A percentile compares a stretch with the other conserved stretches of the same genome.
phyloP scores from a whole-genome alignment of 1,140 invertebrate species.

The Doryteuthis pealeii region DNA sequence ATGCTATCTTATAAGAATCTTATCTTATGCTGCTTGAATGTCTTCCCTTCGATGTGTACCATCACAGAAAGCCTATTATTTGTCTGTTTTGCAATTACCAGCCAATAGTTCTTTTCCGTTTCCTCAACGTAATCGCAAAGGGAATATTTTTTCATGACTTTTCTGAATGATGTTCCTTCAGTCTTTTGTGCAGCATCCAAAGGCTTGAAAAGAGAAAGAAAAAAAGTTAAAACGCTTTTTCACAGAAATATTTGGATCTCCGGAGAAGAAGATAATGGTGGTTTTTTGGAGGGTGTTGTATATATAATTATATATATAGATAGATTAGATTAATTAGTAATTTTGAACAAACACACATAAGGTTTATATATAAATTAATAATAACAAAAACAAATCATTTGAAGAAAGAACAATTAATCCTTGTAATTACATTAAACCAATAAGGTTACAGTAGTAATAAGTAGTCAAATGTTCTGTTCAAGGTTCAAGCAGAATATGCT shows the following conservation, averaged over 20 bases:
- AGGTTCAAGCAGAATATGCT: too few relatives aligned
- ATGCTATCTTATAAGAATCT: too few relatives aligned
- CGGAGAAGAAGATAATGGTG: too few relatives aligned
- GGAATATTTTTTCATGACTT: constrained; percentile 60
- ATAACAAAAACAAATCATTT: background rate
- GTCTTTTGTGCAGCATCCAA: constrained; percentile 83
- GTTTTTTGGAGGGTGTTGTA: too few relatives aligned
- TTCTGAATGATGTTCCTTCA: constrained; percentile 65
- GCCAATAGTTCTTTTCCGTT: constrained; percentile 92
- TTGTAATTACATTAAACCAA: too few relatives aligned
- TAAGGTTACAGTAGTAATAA: too few relatives aligned
- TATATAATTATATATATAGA: background rate
- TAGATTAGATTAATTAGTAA: too few relatives aligned
- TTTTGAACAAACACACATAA: too few relatives aligned
- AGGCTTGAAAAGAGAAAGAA: constrained; percentile 67
- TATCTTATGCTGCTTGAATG: constrained; percentile 63
- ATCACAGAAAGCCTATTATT: constrained; percentile 93
- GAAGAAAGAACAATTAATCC: too few relatives aligned
- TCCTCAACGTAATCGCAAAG: constrained; percentile 81
- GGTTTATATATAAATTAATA: background rate
- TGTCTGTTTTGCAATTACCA: constrained; percentile 98
- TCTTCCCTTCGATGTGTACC: constrained; percentile 81
- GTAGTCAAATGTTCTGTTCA: too few relatives aligned
- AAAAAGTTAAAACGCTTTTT: constrained; percentile 15
- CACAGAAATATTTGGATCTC: background rate